Evolutionary conservation across 2,113 vertebrate genomes (phyloP), one percentile per base, ranked within the genome.

Genomic region (Callipepla squamata): DNA sequence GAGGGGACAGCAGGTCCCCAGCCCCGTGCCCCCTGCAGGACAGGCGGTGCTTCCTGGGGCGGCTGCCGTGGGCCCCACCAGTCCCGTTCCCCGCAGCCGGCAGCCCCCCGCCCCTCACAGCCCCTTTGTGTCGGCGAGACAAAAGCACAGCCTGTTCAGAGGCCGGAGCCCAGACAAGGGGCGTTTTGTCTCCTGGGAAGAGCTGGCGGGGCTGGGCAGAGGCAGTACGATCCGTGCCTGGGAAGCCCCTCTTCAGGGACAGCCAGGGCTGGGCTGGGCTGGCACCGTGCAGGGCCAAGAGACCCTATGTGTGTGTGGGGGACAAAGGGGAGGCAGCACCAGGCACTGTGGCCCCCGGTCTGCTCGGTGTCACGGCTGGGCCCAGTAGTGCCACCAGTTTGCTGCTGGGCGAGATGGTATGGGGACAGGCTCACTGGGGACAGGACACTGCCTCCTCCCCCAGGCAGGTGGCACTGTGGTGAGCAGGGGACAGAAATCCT

Each of bases 101-200:
- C 66, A 53, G 40, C 92, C 65, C 84, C 87, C 65, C 55, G 9
- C 90, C 66, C 80, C 3, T 34, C 69, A 4, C 91, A 92, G 91
- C 77, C 94, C 89, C 80, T 93, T 92, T 94, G 87, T 94, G 83
- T 94, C 75, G 28, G 88, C 11, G 32, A 87, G 92, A 97, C 95
- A 96, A 95, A 94, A 91, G 95, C 84, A 1, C 9, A 2, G 94
- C 68, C 89, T 94, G 87, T 93, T 50, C 22, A 7, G 23, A 48
- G 20, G 79, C 80, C 18, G 81, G 63, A 78, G 82, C 85, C 79
- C 53, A 69, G 74, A 96, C 95, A 94, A 96, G 96, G 85, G 79
- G 30, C 6, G n/a, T 62, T 81, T 92, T 96, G 95, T 94, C 77
- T 80, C 36, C 80, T 14, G 3, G 73, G 45, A 30, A 53, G 80